Base-by-base conservation (phyloP, 2,113 vertebrate species). In the Catharus minimus region DNA sequence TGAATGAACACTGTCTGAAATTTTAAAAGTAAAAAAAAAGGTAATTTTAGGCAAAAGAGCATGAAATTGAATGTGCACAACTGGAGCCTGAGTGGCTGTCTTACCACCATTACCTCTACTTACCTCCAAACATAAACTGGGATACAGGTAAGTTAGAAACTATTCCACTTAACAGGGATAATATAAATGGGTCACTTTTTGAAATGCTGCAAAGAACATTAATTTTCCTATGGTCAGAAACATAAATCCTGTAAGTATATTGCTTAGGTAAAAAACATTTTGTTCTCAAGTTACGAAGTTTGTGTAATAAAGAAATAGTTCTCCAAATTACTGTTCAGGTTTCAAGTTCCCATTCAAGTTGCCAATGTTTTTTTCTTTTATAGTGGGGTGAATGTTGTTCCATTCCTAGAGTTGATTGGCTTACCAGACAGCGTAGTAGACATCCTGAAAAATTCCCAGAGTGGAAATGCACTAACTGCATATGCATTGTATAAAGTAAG, bases 401-500 rank as follows among this genome's bases (percentile, higher is more conserved):
- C 98, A 38, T 99, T 99, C 94, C 97, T 99, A 87, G 98, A 99
- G 93, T 44, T 98, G 77, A 90, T 99, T 57, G 98, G 98, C 72
- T 93, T 99, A 50, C 99, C 99, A 61, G 98, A 98, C 93, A 98
- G 97, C 9, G 9, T 99, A 55, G 96, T 99, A 67, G 94, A 86
- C 89, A 97, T 99, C 94, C 96, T 99, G 96, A 99, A 97, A 95
- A 97, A 98, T 88, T 99, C 98, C 38, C 98, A 98, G 28, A 98
- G 98, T 82, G 98, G 98, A 61, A 99, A 99, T 67, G 98, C 98
- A 24, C 96, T 99, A 74, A 99, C 98, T 69, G 98, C 99, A 3
- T 99, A 99, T 81, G 99, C 99, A 74, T 96, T 99, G 98, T 99
- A 98, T 94, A 99, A 99, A 98, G 99, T 99, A 97, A 97, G 96